Conservation (phyloP, 2,113 vertebrate species). For the Tragelaphus buxtoni region DNA sequence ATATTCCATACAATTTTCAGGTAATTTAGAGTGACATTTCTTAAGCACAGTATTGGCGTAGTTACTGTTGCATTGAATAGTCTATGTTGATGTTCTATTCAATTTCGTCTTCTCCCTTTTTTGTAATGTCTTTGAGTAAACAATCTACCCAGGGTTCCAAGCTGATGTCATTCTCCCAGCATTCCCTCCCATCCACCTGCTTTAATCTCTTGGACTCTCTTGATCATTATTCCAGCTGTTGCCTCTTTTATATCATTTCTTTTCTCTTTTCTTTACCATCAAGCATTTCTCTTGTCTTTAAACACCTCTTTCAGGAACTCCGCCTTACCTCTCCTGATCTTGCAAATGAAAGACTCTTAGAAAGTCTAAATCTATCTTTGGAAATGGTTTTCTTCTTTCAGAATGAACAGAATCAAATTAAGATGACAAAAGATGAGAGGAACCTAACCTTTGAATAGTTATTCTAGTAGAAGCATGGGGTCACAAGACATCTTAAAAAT, state of each 20-base stretch:
- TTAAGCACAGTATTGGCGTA: neutral
- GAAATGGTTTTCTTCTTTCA: neutral
- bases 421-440: neutral
- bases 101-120: neutral
- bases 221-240: neutral
- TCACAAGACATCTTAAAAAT: neutral
- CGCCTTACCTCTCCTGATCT: neutral
- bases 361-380: neutral
- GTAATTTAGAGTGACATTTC: neutral
- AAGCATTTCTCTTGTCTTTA: neutral
- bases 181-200: neutral
- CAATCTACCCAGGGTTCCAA: neutral
- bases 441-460: neutral
- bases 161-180: neutral
- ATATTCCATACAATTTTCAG: neutral
- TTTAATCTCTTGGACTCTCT: neutral
- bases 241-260: neutral
- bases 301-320: neutral
- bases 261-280: neutral
- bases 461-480: neutral
- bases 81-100: neutral
- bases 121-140: neutral
- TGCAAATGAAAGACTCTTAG: neutral
- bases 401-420: neutral
- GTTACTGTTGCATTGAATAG: neutral